Base-by-base conservation (phyloP, 1,140 invertebrate species). In the Sycophila sp. region DNA sequence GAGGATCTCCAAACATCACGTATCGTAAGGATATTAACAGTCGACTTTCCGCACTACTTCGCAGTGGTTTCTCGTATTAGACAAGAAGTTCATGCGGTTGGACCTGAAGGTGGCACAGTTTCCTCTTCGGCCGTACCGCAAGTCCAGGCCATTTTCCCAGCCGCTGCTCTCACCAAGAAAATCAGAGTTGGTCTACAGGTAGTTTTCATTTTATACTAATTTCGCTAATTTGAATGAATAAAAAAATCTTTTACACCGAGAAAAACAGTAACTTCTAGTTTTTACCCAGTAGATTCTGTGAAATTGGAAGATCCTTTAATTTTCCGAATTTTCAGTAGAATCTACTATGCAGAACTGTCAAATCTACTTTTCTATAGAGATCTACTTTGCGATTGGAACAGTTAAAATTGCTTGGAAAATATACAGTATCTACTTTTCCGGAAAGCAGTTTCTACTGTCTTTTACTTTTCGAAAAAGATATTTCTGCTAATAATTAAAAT, bases 21-120 rank as follows among this genome's bases (percentile, higher is more conserved):
- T 36, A 96, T 98, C 76, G 96, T 95, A 7, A 89, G 96, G 75
- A 96, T 98, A 78, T 87, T 98, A 49, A 98, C 97, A 1, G 95
- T 94, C 71, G 96, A 98, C 84, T 97, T 99, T 85, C 97, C 97
- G 3, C 95, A 97, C 86, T 99, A 98, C 85, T 96, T 99, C 83
- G 96, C 97, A 7, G 92, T 98, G 30, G 94, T 99, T 32, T 96
- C 95, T 4, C 90, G 97, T 55, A 91, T 98, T 13, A 89, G 94
- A 22, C 96, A 98, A 88, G 97, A 99, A 87, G 92, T 96, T 68
- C 95, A 97, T 81, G 92, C 93, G 45, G 95, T 99, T 72, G 97
- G 96, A 26, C 95, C 95, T 0, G 96, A 98, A 83, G 97, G 97
- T 69, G 97, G 96, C 28, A 94, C 97, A 73, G 94, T 99, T 22